Conservation (phyloP, 2,113 vertebrate species). For the Scopus umbretta region DNA sequence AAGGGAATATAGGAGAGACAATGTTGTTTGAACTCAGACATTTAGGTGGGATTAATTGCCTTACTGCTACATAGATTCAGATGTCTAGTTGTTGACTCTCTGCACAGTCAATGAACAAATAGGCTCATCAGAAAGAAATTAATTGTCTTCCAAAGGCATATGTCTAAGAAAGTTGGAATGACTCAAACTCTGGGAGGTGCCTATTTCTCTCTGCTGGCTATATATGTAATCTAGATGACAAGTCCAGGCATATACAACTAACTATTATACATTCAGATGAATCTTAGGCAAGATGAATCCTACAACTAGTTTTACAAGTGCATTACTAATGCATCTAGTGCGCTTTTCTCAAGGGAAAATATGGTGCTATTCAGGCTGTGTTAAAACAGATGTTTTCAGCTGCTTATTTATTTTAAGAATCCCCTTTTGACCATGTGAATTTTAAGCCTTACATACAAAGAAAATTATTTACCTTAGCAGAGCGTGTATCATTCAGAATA, state of each 20-base stretch:
- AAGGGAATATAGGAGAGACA: background rate
- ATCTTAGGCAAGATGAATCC: conserved; percentile 27
- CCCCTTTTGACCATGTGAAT: background rate
- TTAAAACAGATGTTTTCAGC: background rate
- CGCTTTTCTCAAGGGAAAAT: conserved; percentile 47
- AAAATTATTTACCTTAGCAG: background rate
- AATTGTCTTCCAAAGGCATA: background rate
- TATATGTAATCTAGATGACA: background rate
- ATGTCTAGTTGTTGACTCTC: background rate
- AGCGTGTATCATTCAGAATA: background rate
- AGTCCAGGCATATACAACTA: background rate
- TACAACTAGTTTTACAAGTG: conserved; percentile 43
- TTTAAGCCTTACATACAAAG: background rate
- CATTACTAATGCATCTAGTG: conserved; percentile 4
- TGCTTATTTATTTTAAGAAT: background rate
- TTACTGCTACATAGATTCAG: background rate
- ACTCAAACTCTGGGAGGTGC: conserved; percentile 15
- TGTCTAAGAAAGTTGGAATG: background rate
- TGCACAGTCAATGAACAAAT: background rate
- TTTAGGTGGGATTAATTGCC: background rate
- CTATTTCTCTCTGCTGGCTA: background rate
- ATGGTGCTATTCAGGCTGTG: background rate
- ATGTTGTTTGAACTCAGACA: background rate
- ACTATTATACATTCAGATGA: conserved; percentile 13
- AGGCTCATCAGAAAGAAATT: background rate